phyloP scores from a whole-genome alignment of 2,113 vertebrate species.

The Aegotheles bennettii region DNA sequence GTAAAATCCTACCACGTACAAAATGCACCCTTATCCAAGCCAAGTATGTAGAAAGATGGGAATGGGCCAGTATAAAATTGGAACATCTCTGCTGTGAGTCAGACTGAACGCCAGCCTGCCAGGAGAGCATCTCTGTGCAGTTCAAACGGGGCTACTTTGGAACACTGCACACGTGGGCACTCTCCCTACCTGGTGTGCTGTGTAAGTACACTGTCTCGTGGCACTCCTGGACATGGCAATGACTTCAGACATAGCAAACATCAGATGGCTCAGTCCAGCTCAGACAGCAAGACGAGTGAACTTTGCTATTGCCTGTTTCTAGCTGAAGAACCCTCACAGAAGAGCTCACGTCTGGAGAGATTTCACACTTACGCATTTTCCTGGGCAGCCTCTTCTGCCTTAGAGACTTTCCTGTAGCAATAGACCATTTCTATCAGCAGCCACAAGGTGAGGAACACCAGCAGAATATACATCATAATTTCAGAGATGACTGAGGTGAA shows the following conservation, averaged over 20 bases:
- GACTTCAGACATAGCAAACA: not conserved
- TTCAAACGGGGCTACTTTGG: not conserved
- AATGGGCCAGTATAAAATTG: accelerated
- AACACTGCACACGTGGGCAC: accelerated
- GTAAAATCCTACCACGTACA: accelerated
- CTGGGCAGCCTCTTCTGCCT: slow-evolving; percentile 87
- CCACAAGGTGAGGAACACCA: slow-evolving; percentile 96
- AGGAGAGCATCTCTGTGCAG: not conserved
- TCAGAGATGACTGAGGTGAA: slow-evolving; percentile 88
- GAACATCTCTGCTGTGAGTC: not conserved
- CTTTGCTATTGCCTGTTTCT: no score
- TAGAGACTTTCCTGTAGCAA: slow-evolving; percentile 97
- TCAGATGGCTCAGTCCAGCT: no score
- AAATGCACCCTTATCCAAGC: not conserved
- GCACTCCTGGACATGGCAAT: not conserved
- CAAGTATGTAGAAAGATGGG: not conserved
- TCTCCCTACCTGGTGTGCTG: accelerated
- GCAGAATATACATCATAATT: slow-evolving; percentile 97
- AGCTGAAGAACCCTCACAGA: not conserved
- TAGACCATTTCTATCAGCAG: slow-evolving; percentile 96
- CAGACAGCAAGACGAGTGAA: no score
- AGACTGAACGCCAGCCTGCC: not conserved
- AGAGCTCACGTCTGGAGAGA: not conserved
- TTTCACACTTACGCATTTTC: slow-evolving; percentile 88
- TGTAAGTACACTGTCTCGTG: not conserved